These are phyloP conservation scores for Protonibea diacanthus DNA, from an alignment of 2,797 vertebrate genomes.

Conservation along the genomic window DNA sequence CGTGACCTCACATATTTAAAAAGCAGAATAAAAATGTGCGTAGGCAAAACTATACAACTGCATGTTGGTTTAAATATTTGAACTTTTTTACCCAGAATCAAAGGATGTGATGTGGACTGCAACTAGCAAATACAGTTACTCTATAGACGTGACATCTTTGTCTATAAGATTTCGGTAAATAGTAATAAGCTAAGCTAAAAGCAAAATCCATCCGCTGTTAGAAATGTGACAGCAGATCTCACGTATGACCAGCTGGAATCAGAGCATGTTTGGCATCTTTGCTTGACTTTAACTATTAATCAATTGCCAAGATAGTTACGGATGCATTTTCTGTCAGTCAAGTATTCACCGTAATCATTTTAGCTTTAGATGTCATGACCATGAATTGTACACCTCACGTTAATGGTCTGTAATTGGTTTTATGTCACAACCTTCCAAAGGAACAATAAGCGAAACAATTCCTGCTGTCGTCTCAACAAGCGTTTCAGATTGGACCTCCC, in stretches of 20 bases:
- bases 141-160: too few relatives aligned
- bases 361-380: background rate
- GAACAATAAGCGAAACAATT: background rate
- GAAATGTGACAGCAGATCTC: background rate
- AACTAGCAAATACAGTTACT: background rate
- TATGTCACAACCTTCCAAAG: background rate
- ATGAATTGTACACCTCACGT: background rate
- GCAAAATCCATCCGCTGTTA: too few relatives aligned
- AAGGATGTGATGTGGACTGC: background rate
- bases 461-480: background rate
- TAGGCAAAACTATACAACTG: background rate
- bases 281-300: background rate
- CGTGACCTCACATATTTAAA: background rate
- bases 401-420: conserved; percentile 3
- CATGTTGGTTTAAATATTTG: background rate
- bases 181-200: background rate
- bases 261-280: background rate
- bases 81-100: background rate
- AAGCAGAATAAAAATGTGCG: background rate
- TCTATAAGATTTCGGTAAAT: too few relatives aligned
- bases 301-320: background rate
- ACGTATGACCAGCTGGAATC: background rate
- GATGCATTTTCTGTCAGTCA: background rate
- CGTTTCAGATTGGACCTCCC: conserved; percentile 6
- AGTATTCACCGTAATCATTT: background rate